Percentiles rank a stretch among this genome's conserved stretches.
These are phyloP conservation scores for Agapornis roseicollis DNA, from an alignment of 2,113 vertebrate genomes.

Conservation along the genomic window DNA sequence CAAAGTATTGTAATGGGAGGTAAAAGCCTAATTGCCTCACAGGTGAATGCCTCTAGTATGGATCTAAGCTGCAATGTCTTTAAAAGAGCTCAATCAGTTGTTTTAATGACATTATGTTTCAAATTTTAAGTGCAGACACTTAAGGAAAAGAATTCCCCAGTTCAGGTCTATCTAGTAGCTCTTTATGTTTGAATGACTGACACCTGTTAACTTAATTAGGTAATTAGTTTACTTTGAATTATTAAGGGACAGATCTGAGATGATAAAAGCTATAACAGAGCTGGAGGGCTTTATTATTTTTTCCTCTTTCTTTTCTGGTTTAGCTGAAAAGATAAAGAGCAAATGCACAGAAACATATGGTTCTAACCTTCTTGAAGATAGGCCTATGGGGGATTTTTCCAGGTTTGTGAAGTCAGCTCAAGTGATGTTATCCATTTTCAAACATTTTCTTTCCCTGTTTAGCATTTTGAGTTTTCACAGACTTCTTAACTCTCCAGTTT, in stretches of 20 bases:
- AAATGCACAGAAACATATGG: conserved; percentile 52
- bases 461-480: conserved; percentile 45
- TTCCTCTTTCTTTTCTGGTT: conserved; percentile 23
- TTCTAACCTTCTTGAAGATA: conserved; percentile 50
- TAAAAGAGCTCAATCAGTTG: conserved; percentile 23
- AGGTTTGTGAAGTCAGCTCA: conserved; percentile 55
- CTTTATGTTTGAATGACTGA: conserved; percentile 54
- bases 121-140: conserved; percentile 40
- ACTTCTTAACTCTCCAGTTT: not conserved
- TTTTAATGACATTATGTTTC: conserved; percentile 25
- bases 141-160: conserved; percentile 42
- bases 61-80: conserved; percentile 25
- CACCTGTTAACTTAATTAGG: conserved; percentile 61
- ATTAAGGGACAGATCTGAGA: conserved; percentile 52
- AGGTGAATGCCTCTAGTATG: conserved; percentile 45
- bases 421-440: conserved; percentile 48
- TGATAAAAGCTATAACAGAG: conserved; percentile 29
- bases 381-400: conserved; percentile 37
- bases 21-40: conserved; percentile 47
- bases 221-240: conserved; percentile 63
- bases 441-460: conserved; percentile 49
- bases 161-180: conserved; percentile 17
- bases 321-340: conserved; percentile 57
- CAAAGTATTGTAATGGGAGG: conserved; percentile 42
- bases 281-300: conserved; percentile 49